Conservation (phyloP, 1,140 invertebrate species). For the Elysia chlorotica region DNA sequence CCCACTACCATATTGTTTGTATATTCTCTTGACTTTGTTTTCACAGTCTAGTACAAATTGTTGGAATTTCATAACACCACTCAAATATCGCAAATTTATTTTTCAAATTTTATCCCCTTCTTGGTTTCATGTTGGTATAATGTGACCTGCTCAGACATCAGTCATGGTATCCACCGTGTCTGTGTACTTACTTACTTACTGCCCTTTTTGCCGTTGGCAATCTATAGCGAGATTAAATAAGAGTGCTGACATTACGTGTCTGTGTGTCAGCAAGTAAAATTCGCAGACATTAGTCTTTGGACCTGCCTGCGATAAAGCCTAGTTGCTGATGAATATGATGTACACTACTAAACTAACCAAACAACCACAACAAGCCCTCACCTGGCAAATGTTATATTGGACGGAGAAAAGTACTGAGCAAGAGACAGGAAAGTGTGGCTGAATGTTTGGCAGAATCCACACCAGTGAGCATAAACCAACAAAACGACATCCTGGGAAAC, state of each 20-base stretch:
- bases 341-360: conserved; percentile 51
- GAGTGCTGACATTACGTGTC: too few relatives aligned
- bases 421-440: conserved; percentile 71
- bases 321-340: background rate
- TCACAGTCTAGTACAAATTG: too few relatives aligned
- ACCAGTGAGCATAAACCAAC: conserved; percentile 69
- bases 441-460: conserved; percentile 74
- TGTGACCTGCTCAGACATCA: too few relatives aligned
- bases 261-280: background rate
- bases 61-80: too few relatives aligned
- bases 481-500: conserved; percentile 20
- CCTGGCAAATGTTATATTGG: conserved; percentile 70
- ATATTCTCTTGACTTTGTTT: too few relatives aligned
- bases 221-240: too few relatives aligned
- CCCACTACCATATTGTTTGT: too few relatives aligned
- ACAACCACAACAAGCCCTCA: conserved; percentile 67
- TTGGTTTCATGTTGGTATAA: too few relatives aligned
- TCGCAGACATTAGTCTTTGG: background rate
- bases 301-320: background rate
- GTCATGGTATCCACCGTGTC: background rate
- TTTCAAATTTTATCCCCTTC: too few relatives aligned
- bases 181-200: too few relatives aligned
- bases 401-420: conserved; percentile 68
- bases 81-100: too few relatives aligned
- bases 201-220: too few relatives aligned